phyloP scores from a whole-genome alignment of 2,888 invertebrate genomes.

The Venustoraphidia nigricollis region DNA sequence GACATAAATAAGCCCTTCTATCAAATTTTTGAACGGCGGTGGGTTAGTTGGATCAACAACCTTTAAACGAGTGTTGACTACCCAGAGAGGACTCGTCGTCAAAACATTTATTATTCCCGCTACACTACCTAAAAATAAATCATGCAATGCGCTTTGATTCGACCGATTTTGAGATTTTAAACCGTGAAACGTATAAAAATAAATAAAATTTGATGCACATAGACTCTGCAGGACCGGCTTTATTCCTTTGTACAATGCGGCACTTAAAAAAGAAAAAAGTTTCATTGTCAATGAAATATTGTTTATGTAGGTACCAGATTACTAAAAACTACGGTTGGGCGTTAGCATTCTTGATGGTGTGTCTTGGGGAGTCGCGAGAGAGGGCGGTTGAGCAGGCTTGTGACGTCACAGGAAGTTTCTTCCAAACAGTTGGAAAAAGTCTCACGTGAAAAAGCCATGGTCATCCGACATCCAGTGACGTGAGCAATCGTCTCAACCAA shows the following conservation, averaged over 20 bases:
- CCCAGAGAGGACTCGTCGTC: conserved; percentile 80
- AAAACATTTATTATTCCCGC: conserved; percentile 77
- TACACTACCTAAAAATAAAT: conserved; percentile 58
- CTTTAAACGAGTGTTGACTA: conserved; percentile 79
- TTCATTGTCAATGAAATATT: conserved; percentile 6
- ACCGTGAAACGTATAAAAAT: conserved; percentile 84
- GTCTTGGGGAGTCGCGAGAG: no score
- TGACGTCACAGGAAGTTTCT: no score
- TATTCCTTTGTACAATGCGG: conserved; percentile 61
- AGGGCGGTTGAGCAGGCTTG: no score
- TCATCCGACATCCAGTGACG: no score
- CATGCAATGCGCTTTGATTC: conserved; percentile 46
- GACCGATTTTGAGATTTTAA: conserved; percentile 38
- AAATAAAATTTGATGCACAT: conserved; percentile 85
- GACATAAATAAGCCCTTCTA: conserved; percentile 54
- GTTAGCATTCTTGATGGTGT: no score
- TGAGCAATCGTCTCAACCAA: no score
- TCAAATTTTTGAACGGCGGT: conserved; percentile 21
- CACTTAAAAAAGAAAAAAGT: conserved; percentile 23
- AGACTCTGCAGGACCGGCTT: conserved; percentile 70
- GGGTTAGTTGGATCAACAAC: conserved; percentile 38
- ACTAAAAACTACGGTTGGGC: no score
- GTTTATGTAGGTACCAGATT: no score
- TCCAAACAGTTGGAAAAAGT: no score
- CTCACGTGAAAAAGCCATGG: no score